Evolutionary conservation across 2,888 invertebrate genomes (phyloP), one percentile per base, ranked within the genome.

Genomic region (Minunthozetes semirufus): DNA sequence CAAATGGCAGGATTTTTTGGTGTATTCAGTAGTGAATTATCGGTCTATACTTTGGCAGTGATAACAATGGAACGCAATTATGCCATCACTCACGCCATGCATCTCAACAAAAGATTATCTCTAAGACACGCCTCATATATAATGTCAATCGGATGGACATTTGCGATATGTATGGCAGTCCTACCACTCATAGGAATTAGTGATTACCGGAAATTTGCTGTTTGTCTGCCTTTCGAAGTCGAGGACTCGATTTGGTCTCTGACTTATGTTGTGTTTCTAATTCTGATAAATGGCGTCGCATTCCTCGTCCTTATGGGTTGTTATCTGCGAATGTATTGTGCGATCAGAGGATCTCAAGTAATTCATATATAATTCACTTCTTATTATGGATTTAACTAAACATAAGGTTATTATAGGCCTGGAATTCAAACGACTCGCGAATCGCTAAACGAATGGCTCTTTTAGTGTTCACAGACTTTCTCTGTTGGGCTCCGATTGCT

Each of bases 401-500:
- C 38, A 15, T 38, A 8, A n/a, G 8, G 5, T 11, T 1, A 29
- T 46, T 42, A 22, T 13, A 68, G 53, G 76, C 75, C 19, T 96
- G 96, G 96, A 96, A 96, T 83, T 94, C 94, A 3, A 96, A 96
- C 84, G 96, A 97, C 83, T 94, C 94, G 13, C 87, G 95, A 73
- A 94, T 97, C 80, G 96, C 97, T 61, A 95, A 95, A 83, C 87
- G 95, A 56, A 97, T 97, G 96, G 95, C 97, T 0, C 84, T 98
- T 61, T 86, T 98, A 75, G 96, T 98, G 2, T 95, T 96, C 83
- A 98, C 97, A 0, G 97, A 98, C 83, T 94, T 98, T 81, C 86
- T 96, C 68, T 98, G 97, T 85, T 98, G 97, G 97, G 93, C 95
- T 3, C 98, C 98, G 0, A 95, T 97, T 78, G 94, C 97, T 0